Evolutionary conservation across 2,797 vertebrate species (phyloP), one percentile per base, ranked within the genome.

Genomic region (Anabacerthia variegaticeps): DNA sequence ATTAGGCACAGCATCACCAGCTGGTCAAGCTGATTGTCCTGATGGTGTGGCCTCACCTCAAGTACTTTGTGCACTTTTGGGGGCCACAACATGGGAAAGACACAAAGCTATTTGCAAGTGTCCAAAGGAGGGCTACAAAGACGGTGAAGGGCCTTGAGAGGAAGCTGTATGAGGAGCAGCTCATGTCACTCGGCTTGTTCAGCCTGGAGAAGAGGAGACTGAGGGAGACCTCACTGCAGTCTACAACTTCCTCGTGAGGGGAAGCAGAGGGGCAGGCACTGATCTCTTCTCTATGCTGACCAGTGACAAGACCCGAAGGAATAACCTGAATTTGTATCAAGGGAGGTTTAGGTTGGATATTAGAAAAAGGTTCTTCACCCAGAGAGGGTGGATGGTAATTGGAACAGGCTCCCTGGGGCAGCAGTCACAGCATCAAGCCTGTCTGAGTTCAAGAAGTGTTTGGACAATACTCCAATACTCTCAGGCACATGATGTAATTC

Each of bases 91-190:
- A 4, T 23, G 18, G 43, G 5, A 63, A 28, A 34, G 26, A 12
- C 4, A 43, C 28, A 5, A 43, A 22, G 2, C 11, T 28, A 22
- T 23, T 34, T 5, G 30, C 52, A 14, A 34, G 14, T 34, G 9
- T 51, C 20, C 48, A 28, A 77, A 43, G 48, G 20, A 63, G 14
- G 20, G 12, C 24, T 4, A 34, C 0, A 2, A 63, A 2, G 24
- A 19, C 19, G 24, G 7, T 23, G 20, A 52, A 34, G 26, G 10
- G 20, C 7, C 59, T 63, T 5, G 9, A 63, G 26, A 32, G 15
- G 32, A 43, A 77, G 4, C 6, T 3, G 0, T 22, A n/a, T 3
- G 24, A 41, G 30, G 24, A 51, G 12, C 1, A 1, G 32, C 6
- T 43, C 37, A 63, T 9, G 20, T 23, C 37, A 63, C 48, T 63